Conservation (phyloP, 2,113 vertebrate genomes). For the Indicator maculatus region DNA sequence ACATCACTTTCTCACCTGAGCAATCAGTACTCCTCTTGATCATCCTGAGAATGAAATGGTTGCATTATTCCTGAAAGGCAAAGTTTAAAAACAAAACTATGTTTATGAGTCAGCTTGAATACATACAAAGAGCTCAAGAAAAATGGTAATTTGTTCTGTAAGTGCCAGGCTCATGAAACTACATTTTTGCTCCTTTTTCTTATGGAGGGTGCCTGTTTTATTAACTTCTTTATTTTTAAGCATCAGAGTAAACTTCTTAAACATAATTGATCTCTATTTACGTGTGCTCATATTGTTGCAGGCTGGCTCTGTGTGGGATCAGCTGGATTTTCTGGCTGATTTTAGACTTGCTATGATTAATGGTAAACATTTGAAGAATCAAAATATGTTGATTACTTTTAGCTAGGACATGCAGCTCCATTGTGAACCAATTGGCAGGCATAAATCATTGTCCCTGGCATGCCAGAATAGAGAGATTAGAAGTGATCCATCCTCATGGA, state of each 20-base stretch:
- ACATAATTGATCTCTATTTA: neutral
- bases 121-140: neutral
- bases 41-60: neutral
- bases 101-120: neutral
- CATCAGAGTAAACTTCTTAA: neutral
- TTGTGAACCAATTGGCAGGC: neutral
- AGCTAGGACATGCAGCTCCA: neutral
- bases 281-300: neutral
- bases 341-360: neutral
- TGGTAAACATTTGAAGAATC: neutral
- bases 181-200: neutral
- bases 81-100: neutral
- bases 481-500: constrained; percentile 17
- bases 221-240: neutral
- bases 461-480: constrained; percentile 3
- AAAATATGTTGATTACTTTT: constrained; percentile 17
- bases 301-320: neutral
- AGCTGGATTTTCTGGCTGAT: neutral
- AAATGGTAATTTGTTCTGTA: neutral
- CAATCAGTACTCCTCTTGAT: neutral
- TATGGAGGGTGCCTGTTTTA: neutral
- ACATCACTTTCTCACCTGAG: neutral
- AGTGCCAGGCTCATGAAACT: neutral
- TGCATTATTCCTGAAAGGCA: neutral
- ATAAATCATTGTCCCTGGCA: neutral